Base-by-base conservation (phyloP, 2,888 invertebrate species). In the Nemapogon koenigi region DNA sequence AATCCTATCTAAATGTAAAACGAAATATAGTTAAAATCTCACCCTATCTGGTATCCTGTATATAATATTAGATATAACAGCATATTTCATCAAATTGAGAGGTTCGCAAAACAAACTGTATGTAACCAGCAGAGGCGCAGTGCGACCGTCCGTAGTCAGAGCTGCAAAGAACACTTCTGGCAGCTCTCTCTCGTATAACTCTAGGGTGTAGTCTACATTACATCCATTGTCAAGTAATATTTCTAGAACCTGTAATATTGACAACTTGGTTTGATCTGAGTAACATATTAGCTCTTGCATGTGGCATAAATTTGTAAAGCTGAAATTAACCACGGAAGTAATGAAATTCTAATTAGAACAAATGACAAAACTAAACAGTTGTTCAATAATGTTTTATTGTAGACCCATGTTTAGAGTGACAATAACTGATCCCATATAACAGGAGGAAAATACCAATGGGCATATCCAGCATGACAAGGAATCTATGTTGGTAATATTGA, bases 101-200 rank as follows among this genome's bases (percentile, higher is more conserved):
- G 79, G 76, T 43, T 79, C 79, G 49, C 69, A 67, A 18, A 54
- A 51, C 16, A 79, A 42, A 38, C 73, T 75, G 46, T 67, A 70
- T 15, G 59, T 65, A 40, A 76, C 46, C 64, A 79, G 62, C 2
- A 59, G 26, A 1, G 59, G 55, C 27, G 58, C 37, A 2, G 73
- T 68, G 25, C 45, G 38, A 1, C 71, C 65, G 27, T 66, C 60
- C 16, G 62, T 51, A 25, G 60, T 58, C 13, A 78, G 31, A 3
- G 76, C 62, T 16, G 69, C 67, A 14, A 68, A 44, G 35, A 80
- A 67, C 7, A 66, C 70, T 59, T 79, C 79, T 2, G 80, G 73
- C 16, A 78, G 51, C 27, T 50, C 49, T 3, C 48, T 44, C n/a
- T n/a, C n/a, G n/a, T n/a, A n/a, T n/a, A n/a, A n/a, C 4, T 52